phyloP scores from a whole-genome alignment of 2,888 invertebrate species.

The Morpho deidamia region DNA sequence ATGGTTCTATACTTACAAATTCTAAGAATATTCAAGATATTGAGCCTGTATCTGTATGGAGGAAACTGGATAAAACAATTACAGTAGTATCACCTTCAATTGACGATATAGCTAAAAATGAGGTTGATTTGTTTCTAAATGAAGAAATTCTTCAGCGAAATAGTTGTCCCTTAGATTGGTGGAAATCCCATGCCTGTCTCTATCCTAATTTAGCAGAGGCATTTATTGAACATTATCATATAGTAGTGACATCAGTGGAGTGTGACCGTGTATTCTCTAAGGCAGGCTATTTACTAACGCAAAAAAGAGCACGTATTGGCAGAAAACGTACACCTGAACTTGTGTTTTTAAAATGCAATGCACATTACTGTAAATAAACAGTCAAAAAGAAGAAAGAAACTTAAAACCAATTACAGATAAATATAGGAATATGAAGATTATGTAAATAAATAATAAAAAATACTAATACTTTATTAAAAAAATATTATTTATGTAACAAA shows the following conservation, averaged over 20 bases:
- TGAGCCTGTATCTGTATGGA: conserved; percentile 14
- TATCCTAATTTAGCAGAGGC: conserved; percentile 19
- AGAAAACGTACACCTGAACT: conserved; percentile 13
- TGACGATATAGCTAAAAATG: conserved; percentile 1
- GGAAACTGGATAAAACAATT: conserved; percentile 18
- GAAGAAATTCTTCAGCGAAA: conserved; percentile 2
- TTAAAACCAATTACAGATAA: too few species aligned
- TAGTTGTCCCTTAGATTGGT: conserved; percentile 11
- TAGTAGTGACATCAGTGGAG: conserved; percentile 16
- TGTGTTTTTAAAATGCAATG: conserved; percentile 11
- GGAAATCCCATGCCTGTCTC: conserved; percentile 12
- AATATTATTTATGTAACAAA: too few species aligned
- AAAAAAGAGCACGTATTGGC: conserved; percentile 10
- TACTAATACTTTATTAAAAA: too few species aligned
- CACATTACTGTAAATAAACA: background rate
- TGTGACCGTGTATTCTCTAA: conserved; percentile 12
- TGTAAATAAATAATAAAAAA: too few species aligned
- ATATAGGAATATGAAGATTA: too few species aligned
- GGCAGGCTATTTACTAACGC: conserved; percentile 1
- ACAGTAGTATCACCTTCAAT: conserved; percentile 1
- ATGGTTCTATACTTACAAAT: background rate
- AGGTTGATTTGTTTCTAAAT: conserved; percentile 9
- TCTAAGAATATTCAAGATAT: background rate
- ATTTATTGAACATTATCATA: conserved; percentile 8
- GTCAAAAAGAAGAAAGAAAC: too few species aligned